phyloP scores from a whole-genome alignment of 30 jellyfish, hydroid and myxozoan genomes.

The Aurelia coerulea region DNA sequence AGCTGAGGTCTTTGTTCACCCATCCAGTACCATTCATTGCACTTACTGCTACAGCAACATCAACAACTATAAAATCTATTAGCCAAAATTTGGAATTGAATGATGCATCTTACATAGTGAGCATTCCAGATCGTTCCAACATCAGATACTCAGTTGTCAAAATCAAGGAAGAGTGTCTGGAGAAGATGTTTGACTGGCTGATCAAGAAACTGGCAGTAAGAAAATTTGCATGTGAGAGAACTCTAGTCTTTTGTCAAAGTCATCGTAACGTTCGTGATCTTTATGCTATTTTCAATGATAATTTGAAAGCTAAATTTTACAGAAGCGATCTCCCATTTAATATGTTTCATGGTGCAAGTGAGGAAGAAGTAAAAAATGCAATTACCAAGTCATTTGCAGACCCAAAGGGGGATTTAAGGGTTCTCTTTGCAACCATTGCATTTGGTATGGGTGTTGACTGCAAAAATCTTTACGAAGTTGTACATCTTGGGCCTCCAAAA shows the following conservation, averaged over 20 bases:
- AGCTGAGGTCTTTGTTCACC: slow-evolving; percentile 48
- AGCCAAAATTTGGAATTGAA: slow-evolving; percentile 31
- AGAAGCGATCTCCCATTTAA: slow-evolving; percentile 27
- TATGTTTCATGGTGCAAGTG: slow-evolving; percentile 39
- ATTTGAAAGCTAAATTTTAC: slow-evolving; percentile 24
- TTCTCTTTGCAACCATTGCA: no score
- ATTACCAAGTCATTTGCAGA: slow-evolving; percentile 26
- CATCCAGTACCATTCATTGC: slow-evolving; percentile 42
- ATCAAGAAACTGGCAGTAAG: slow-evolving; percentile 33
- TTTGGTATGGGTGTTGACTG: no score
- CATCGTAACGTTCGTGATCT: slow-evolving; percentile 35
- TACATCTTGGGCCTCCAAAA: no score
- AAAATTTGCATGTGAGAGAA: slow-evolving; percentile 21
- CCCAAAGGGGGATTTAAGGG: no score
- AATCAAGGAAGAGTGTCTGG: slow-evolving; percentile 35
- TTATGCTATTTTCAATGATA: slow-evolving; percentile 18
- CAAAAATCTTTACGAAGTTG: no score
- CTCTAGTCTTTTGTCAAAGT: slow-evolving; percentile 32
- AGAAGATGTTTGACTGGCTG: slow-evolving; percentile 42
- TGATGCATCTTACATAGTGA: slow-evolving; percentile 30
- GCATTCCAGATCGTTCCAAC: slow-evolving; percentile 37
- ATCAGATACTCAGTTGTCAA: slow-evolving; percentile 42
- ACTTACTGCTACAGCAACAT: slow-evolving; percentile 49
- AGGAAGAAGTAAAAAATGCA: slow-evolving; percentile 26
- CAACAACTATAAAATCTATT: slow-evolving; percentile 20